phyloP scores from a whole-genome alignment of 2,888 invertebrate genomes.

The Limenitis camilla region DNA sequence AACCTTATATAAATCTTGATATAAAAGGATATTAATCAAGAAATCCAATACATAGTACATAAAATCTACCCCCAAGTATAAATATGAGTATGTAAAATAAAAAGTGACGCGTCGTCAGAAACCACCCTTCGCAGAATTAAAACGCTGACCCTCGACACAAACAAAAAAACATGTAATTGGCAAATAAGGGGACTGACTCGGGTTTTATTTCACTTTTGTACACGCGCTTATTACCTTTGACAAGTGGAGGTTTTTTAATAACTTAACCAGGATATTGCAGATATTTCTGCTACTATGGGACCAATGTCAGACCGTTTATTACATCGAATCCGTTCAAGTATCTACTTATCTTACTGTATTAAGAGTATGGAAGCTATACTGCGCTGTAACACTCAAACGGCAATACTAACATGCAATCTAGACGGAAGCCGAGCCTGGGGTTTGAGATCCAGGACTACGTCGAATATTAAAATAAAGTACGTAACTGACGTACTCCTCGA shows the following conservation, averaged over 20 bases:
- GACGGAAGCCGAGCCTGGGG: too few species aligned
- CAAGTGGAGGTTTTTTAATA: slow-evolving; percentile 17
- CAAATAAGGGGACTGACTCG: slow-evolving; percentile 44
- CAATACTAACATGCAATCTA: too few species aligned
- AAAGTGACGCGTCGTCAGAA: slow-evolving; percentile 23
- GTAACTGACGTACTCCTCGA: too few species aligned
- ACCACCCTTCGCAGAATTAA: slow-evolving; percentile 30
- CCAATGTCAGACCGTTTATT: background rate
- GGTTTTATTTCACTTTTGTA: slow-evolving; percentile 32
- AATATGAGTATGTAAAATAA: slow-evolving; percentile 14
- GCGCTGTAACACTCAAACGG: too few species aligned
- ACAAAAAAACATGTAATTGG: slow-evolving; percentile 47
- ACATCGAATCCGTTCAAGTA: background rate
- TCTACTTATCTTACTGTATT: too few species aligned
- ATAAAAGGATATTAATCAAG: background rate
- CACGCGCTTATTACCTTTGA: slow-evolving; percentile 28
- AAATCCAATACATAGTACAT: background rate
- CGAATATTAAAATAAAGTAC: too few species aligned
- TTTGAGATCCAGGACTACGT: too few species aligned
- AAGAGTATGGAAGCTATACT: too few species aligned
- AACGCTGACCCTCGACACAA: slow-evolving; percentile 37
- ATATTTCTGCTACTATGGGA: background rate
- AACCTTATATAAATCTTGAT: too few species aligned
- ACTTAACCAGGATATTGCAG: background rate
- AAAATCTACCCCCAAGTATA: slow-evolving; percentile 4